Conservation (phyloP, 2,888 invertebrate species). For the Pasiphila rectangulata region DNA sequence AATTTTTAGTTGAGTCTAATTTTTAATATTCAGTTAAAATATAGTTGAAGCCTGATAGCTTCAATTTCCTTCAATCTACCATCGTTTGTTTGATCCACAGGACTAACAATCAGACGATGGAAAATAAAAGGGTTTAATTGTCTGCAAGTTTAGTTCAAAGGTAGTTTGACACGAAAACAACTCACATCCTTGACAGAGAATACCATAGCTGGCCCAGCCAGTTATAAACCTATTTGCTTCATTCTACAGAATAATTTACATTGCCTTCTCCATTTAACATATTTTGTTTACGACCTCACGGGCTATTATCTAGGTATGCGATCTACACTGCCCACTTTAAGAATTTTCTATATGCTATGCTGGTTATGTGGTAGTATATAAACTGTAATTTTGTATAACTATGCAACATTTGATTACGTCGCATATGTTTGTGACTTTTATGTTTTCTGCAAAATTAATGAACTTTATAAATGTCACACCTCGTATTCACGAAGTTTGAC, state of each 20-base stretch:
- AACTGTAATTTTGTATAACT: neutral
- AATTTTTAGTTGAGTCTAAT: no score
- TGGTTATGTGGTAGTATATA: neutral
- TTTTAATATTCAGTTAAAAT: no score
- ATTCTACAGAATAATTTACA: slow-evolving; percentile 3
- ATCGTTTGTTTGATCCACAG: no score
- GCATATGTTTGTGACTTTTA: neutral
- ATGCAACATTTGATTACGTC: neutral
- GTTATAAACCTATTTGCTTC: slow-evolving; percentile 6
- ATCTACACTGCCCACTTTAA: slow-evolving; percentile 42
- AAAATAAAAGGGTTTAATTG: no score
- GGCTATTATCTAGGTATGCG: slow-evolving; percentile 52
- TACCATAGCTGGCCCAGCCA: neutral
- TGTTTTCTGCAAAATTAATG: neutral
- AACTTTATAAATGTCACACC: no score
- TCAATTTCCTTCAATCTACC: no score
- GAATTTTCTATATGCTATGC: slow-evolving; percentile 5
- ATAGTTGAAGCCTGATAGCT: no score
- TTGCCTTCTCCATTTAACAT: slow-evolving; percentile 41
- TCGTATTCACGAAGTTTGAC: no score
- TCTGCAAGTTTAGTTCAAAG: neutral
- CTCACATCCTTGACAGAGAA: slow-evolving; percentile 3
- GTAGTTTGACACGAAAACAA: neutral
- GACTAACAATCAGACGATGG: no score
- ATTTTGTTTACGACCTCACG: slow-evolving; percentile 44